These are phyloP conservation scores for Lithophane ornitopus DNA, from an alignment of 2,888 invertebrate species.

Conservation along the genomic window DNA sequence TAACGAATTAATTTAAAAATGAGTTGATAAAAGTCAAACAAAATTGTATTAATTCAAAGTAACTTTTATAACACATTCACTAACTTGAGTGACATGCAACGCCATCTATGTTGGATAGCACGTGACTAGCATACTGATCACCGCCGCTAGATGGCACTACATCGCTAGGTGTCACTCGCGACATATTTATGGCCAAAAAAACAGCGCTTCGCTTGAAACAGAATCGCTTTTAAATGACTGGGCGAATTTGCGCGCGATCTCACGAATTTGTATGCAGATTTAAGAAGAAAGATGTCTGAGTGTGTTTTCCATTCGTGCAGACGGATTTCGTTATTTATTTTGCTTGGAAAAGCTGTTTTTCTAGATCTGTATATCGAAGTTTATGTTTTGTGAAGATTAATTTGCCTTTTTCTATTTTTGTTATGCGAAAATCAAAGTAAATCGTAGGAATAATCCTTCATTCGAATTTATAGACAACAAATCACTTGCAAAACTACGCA, in stretches of 20 bases:
- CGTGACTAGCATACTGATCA: slow-evolving; percentile 71
- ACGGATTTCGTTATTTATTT: slow-evolving; percentile 83
- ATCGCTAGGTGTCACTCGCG: slow-evolving; percentile 78
- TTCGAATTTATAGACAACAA: slow-evolving; percentile 8
- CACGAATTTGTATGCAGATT: slow-evolving; percentile 88
- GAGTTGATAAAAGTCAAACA: slow-evolving; percentile 23
- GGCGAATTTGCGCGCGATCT: slow-evolving; percentile 88
- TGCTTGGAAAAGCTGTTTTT: slow-evolving; percentile 72
- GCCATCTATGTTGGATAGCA: slow-evolving; percentile 78
- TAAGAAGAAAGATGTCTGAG: slow-evolving; percentile 86
- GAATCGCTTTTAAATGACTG: slow-evolving; percentile 89
- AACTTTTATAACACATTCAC: slow-evolving; percentile 33
- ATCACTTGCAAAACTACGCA: not conserved
- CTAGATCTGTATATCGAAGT: slow-evolving; percentile 36
- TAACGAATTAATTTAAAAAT: not conserved
- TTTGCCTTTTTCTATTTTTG: slow-evolving; percentile 18
- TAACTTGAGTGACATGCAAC: slow-evolving; percentile 68
- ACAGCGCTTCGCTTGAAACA: slow-evolving; percentile 84
- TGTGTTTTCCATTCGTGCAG: slow-evolving; percentile 85
- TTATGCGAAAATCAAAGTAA: slow-evolving; percentile 10
- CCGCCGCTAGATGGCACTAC: slow-evolving; percentile 77
- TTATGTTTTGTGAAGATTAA: slow-evolving; percentile 57
- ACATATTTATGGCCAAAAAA: slow-evolving; percentile 87
- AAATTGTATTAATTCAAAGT: slow-evolving; percentile 29
- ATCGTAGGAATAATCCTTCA: slow-evolving; percentile 21